A percentile compares a stretch with the other conserved stretches of the same genome.
Evolutionary conservation across 2,888 invertebrate species (phyloP).

Genomic region (Rhyacophila evoluta): DNA sequence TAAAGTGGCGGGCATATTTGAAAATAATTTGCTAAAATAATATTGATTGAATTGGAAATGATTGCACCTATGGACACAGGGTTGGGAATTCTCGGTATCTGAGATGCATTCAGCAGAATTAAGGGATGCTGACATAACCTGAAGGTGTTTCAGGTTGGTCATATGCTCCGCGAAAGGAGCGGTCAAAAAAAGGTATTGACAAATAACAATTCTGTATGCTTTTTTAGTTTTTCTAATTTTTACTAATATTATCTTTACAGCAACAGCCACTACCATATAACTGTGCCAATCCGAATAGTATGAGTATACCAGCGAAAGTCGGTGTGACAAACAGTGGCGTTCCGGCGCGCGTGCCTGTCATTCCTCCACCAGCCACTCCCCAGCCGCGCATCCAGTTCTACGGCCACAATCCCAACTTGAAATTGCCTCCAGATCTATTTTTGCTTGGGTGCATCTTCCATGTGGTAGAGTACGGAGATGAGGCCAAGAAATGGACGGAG

Average conservation of each 20-base stretch:
- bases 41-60: too few relatives aligned
- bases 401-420: constrained; percentile 93
- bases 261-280: constrained; percentile 53
- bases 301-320: constrained; percentile 57
- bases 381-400: constrained; percentile 83
- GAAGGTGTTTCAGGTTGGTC: too few relatives aligned
- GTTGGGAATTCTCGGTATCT: too few relatives aligned
- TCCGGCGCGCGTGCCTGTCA: constrained; percentile 59
- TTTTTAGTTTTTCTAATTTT: too few relatives aligned
- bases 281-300: constrained; percentile 56
- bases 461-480: constrained; percentile 80
- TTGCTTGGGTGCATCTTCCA: constrained; percentile 94
- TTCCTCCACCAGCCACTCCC: constrained; percentile 68
- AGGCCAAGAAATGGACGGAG: constrained; percentile 75
- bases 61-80: too few relatives aligned
- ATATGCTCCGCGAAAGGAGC: too few relatives aligned
- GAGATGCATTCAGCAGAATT: too few relatives aligned
- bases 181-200: too few relatives aligned
- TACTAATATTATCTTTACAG: background rate
- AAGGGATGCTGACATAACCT: too few relatives aligned
- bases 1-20: too few relatives aligned
- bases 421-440: constrained; percentile 89
- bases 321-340: constrained; percentile 61
- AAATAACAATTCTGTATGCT: too few relatives aligned
- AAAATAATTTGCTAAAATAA: too few relatives aligned